A percentile compares a stretch with the other conserved stretches of the same genome.
phyloP scores from a whole-genome alignment of 2,797 vertebrate species.

The Chloroceryle amazona region DNA sequence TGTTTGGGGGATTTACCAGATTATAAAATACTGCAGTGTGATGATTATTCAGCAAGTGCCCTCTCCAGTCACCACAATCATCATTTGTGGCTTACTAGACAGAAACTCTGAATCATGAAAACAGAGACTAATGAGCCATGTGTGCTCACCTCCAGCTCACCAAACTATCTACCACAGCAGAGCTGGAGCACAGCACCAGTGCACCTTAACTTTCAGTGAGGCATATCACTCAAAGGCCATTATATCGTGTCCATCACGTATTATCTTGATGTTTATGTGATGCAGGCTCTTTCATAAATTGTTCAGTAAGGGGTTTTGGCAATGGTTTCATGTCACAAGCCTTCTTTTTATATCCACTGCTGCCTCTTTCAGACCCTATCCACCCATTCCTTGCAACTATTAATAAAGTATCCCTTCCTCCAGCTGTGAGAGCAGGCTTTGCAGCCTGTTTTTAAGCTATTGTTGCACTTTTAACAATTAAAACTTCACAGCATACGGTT shows the following conservation, averaged over 20 bases:
- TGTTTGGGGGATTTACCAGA: neutral
- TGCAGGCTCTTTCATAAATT: neutral
- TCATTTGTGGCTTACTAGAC: neutral
- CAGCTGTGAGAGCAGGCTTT: conserved; percentile 32
- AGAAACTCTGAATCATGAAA: neutral
- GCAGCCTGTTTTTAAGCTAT: conserved; percentile 30
- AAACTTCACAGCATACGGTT: conserved; percentile 7
- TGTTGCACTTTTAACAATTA: conserved; percentile 46
- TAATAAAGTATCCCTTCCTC: conserved; percentile 56
- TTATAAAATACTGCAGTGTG: neutral
- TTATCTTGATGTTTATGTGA: neutral
- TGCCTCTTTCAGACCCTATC: neutral
- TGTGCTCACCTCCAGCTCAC: neutral
- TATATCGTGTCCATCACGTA: fast-evolving
- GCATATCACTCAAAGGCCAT: neutral
- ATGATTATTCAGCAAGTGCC: neutral
- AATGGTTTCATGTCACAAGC: neutral
- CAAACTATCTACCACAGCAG: neutral
- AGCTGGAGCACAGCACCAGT: neutral
- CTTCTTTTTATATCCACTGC: conserved; percentile 1
- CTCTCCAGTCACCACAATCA: neutral
- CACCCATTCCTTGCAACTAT: conserved; percentile 11
- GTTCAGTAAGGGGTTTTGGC: neutral
- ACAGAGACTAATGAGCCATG: fast-evolving
- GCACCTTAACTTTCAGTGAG: neutral